Percentiles rank a stretch among this genome's conserved stretches.
Conservation (phyloP, 2,888 invertebrate genomes). For the Antheraea yamamai region DNA sequence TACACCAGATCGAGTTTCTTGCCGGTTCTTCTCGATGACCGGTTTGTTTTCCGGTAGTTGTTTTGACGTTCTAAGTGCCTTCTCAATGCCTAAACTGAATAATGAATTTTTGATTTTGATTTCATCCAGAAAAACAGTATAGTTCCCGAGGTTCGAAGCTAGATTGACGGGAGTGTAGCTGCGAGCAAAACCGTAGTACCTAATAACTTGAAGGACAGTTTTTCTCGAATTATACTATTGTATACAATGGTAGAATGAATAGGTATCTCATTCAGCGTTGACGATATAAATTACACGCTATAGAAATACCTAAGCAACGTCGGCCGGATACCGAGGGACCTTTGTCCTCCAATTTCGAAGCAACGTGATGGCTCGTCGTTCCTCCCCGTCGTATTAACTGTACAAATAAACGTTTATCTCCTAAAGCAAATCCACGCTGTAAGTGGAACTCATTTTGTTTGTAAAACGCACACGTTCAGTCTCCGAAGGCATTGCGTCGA, state of each 20-base stretch:
- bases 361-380: slow-evolving; percentile 1
- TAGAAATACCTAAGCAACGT: not conserved
- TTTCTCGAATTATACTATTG: not conserved
- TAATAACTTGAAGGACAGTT: not conserved
- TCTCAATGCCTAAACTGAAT: no score
- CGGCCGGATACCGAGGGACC: not conserved
- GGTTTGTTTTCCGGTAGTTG: no score
- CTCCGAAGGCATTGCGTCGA: not conserved
- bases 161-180: no score
- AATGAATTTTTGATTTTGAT: no score
- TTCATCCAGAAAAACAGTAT: not conserved
- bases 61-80: no score
- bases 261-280: not conserved
- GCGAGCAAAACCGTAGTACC: no score
- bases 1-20: no score
- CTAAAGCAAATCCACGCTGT: not conserved
- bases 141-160: no score
- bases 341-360: not conserved
- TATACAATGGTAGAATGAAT: not conserved
- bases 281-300: slow-evolving; percentile 1
- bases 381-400: not conserved
- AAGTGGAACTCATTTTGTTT: not conserved
- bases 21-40: no score
- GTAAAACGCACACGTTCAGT: slow-evolving; percentile 6
- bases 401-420: slow-evolving; percentile 5